Conservation (phyloP, 2,113 vertebrate genomes). For the Eubucco bourcierii region DNA sequence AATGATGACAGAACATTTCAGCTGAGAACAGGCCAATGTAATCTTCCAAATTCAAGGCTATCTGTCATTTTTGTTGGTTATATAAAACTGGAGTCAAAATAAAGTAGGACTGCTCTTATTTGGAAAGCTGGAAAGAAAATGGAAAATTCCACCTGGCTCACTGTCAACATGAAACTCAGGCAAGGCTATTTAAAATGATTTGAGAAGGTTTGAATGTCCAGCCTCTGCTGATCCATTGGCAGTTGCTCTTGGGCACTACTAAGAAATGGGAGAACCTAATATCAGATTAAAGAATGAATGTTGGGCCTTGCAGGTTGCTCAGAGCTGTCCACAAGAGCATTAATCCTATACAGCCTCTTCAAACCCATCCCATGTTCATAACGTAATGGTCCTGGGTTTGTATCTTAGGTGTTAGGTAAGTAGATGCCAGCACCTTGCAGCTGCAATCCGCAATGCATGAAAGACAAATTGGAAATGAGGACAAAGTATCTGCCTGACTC, state of each 20-base stretch:
- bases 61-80: conserved; percentile 70
- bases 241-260: neutral
- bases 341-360: neutral
- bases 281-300: neutral
- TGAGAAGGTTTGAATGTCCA: neutral
- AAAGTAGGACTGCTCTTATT: conserved; percentile 38
- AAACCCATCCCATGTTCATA: neutral
- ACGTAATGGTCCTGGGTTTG: neutral
- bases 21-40: conserved; percentile 66
- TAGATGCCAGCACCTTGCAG: neutral
- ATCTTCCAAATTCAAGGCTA: conserved; percentile 67
- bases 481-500: neutral
- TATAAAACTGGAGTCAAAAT: conserved; percentile 58
- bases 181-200: neutral
- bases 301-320: neutral
- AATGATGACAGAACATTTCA: conserved; percentile 71
- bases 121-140: conserved; percentile 2
- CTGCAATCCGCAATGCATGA: neutral
- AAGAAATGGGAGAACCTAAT: conserved; percentile 19
- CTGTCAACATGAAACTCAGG: neutral
- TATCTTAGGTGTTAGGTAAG: neutral
- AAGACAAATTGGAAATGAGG: neutral
- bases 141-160: conserved; percentile 54
- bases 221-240: conserved; percentile 19
- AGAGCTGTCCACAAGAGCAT: neutral